These are phyloP conservation scores for Vulpes ferrilata DNA, from an alignment of 2,113 vertebrate species.

Conservation along the genomic window DNA sequence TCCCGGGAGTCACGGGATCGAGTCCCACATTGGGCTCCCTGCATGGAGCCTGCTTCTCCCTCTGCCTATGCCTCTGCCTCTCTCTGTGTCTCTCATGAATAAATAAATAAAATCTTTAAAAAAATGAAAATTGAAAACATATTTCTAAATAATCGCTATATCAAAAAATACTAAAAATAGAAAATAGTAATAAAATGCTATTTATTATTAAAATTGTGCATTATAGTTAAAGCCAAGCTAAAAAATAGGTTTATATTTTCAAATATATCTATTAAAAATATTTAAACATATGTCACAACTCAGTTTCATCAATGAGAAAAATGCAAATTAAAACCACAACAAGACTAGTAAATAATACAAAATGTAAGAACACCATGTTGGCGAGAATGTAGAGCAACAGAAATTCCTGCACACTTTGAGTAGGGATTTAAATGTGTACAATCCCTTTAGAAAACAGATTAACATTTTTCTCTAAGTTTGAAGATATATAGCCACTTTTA, in stretches of 20 bases:
- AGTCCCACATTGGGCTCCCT: too few relatives aligned
- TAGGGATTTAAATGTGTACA: background rate
- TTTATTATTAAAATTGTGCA: background rate
- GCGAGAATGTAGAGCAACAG: background rate
- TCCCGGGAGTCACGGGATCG: too few relatives aligned
- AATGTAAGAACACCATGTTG: background rate
- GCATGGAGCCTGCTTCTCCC: too few relatives aligned
- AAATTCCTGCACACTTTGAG: background rate
- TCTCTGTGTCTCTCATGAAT: too few relatives aligned
- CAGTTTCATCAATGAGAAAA: background rate
- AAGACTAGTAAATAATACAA: background rate
- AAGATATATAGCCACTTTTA: background rate
- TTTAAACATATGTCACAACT: background rate
- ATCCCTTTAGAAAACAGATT: background rate
- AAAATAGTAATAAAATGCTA: background rate
- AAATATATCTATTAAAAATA: background rate
- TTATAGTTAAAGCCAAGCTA: background rate
- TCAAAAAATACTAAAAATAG: background rate
- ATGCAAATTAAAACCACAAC: background rate
- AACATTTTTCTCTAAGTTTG: background rate
- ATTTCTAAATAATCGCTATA: background rate
- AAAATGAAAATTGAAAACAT: background rate
- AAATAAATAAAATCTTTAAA: too few relatives aligned
- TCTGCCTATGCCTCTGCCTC: too few relatives aligned
- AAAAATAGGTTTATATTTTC: background rate